phyloP scores from a whole-genome alignment of 2,113 vertebrate species.

The Otocyon megalotis region DNA sequence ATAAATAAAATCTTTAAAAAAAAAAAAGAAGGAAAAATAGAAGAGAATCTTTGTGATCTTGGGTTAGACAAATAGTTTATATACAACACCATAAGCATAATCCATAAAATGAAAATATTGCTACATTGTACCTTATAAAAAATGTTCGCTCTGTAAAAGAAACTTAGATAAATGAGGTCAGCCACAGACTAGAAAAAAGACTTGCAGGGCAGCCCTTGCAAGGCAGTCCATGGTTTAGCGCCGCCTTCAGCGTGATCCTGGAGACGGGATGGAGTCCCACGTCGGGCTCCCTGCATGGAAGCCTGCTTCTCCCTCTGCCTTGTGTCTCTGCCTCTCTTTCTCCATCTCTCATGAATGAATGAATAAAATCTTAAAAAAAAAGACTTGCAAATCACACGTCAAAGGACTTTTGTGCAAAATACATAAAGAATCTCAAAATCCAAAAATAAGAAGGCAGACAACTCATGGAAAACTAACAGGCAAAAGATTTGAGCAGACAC shows the following conservation, averaged over 20 bases:
- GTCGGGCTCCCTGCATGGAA: too few species aligned
- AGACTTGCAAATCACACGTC: not conserved
- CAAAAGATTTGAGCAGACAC: not conserved
- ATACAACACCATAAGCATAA: not conserved
- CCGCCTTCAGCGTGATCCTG: too few species aligned
- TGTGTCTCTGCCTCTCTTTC: too few species aligned
- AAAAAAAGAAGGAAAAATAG: not conserved
- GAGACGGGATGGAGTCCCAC: too few species aligned
- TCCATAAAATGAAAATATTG: not conserved
- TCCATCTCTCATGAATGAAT: too few species aligned
- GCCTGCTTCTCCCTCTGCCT: too few species aligned
- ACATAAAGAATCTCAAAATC: not conserved
- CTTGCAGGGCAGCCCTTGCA: too few species aligned
- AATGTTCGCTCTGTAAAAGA: not conserved
- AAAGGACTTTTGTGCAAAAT: not conserved
- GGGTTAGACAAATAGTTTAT: not conserved
- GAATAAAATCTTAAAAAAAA: not conserved
- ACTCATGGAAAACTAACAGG: not conserved
- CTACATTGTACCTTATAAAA: not conserved
- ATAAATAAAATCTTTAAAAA: too few species aligned
- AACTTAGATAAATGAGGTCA: not conserved
- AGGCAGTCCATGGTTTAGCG: too few species aligned
- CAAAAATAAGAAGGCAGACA: not conserved
- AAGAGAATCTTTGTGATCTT: not conserved
- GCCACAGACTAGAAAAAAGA: not conserved